Evolutionary conservation across 2,797 vertebrate species (phyloP), one percentile per base, ranked within the genome.

Genomic region (Margarornis squamiger): DNA sequence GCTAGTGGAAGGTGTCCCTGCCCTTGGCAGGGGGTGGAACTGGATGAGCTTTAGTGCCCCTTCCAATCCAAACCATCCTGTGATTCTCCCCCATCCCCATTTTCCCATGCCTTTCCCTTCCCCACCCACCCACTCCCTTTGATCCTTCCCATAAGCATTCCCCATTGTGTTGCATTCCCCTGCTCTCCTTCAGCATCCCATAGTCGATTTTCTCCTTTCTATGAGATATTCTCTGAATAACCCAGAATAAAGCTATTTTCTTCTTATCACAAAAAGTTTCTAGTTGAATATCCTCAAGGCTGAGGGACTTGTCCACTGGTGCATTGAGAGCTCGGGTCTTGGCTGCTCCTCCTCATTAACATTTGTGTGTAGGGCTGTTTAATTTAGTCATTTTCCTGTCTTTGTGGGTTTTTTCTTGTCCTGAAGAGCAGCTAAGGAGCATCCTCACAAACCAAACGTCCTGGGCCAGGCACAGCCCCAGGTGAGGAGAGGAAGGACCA

Each of bases 321-420:
- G 55, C 29, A n/a, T 65, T 13, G 6, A 41, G 38, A 30, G 19
- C 27, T 41, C 6, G 0, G 41, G 29, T 24, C 1, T 45, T 36
- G 21, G 32, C 4, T 83, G 61, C 48, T 78, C 24, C 58, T 0
- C 1, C 49, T 63, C 15, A 0, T 48, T 15, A 72, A 14, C 3
- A 4, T 32, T 71, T 78, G 48, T 8, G 3, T 18, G 6, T 1
- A 29, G 22, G 10, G 23, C 7, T 18, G 18, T 46, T 88, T 27
- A 16, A 67, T 78, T 82, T 11, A 57, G 9, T 36, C 0, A 7
- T 41, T 76, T 68, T 67, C 43, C 38, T 30, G 9, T 12, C 29
- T 65, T 8, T 55, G 38, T 39, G 45, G 1, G 5, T 79, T 71
- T 82, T 36, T 67, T 49, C 8, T 54, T 5, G 17, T 3, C 10